Conservation (phyloP, 2,888 invertebrate species). For the Lymantria dispar region DNA sequence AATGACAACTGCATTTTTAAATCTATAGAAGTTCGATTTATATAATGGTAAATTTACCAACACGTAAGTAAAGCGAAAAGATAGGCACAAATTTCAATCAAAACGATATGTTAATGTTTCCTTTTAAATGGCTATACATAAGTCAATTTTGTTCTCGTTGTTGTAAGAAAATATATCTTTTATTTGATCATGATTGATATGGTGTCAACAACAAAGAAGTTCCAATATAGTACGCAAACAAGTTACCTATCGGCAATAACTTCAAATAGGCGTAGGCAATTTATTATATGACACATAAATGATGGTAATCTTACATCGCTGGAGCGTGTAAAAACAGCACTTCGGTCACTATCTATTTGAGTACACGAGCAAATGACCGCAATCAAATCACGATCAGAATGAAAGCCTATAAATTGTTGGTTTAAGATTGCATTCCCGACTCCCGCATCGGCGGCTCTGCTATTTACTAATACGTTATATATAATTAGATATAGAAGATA, state of each 20-base stretch:
- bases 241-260: conserved; percentile 1
- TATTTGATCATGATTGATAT: no score
- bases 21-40: no score
- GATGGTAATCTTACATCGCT: conserved; percentile 49
- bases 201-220: no score
- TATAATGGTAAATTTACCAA: no score
- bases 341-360: conserved; percentile 53
- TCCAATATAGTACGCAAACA: no score
- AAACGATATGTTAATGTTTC: no score
- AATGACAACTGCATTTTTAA: no score
- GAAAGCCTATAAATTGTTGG: conserved; percentile 61
- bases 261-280: conserved; percentile 38
- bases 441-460: conserved; percentile 38
- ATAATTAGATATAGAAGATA: conserved; percentile 59
- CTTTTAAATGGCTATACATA: no score
- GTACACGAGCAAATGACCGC: conserved; percentile 66
- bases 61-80: no score
- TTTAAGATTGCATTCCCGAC: conserved; percentile 33
- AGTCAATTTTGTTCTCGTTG: no score
- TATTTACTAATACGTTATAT: conserved; percentile 69
- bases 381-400: conserved; percentile 75
- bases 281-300: conserved; percentile 49
- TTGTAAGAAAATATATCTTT: no score
- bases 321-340: conserved; percentile 50
- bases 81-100: no score